phyloP scores from a whole-genome alignment of 2,888 invertebrate species.

The Caenorhabditis imperialis region DNA sequence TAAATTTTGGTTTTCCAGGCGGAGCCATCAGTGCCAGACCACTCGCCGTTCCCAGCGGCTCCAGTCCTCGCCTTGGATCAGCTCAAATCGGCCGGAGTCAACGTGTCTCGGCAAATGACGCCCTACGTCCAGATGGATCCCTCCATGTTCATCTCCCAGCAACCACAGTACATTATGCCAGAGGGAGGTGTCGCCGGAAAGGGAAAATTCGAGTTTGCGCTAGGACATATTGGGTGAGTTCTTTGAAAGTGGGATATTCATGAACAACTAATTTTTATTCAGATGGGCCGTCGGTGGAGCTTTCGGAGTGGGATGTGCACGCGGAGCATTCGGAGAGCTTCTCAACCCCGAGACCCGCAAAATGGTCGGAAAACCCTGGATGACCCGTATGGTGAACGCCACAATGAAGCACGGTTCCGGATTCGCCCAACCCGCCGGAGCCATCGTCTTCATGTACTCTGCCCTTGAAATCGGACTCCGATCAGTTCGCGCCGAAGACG shows the following conservation, averaged over 20 bases:
- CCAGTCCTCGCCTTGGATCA: constrained; percentile 74
- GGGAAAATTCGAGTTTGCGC: constrained; percentile 76
- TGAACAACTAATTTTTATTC: background rate
- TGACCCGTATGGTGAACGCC: constrained; percentile 76
- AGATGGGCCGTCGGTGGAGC: constrained; percentile 74
- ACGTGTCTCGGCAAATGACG: constrained; percentile 73
- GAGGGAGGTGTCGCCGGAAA: constrained; percentile 74
- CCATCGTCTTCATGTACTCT: constrained; percentile 75
- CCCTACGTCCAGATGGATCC: constrained; percentile 77
- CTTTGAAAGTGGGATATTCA: constrained; percentile 40
- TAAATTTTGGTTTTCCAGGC: constrained; percentile 22
- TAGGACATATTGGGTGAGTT: constrained; percentile 76
- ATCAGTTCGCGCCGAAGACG: constrained; percentile 71
- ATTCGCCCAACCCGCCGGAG: constrained; percentile 74
- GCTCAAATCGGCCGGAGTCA: constrained; percentile 73
- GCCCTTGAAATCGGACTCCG: constrained; percentile 72
- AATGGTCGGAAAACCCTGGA: constrained; percentile 73
- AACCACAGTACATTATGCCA: constrained; percentile 76
- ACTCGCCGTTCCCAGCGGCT: constrained; percentile 56
- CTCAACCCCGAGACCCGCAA: constrained; percentile 72
- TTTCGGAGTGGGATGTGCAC: constrained; percentile 71
- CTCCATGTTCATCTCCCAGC: constrained; percentile 70
- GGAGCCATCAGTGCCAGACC: constrained; percentile 43
- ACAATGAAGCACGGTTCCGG: constrained; percentile 77
- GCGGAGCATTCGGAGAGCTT: constrained; percentile 74